Conservation (phyloP, 2,888 invertebrate genomes). For the Microchrysa polita region DNA sequence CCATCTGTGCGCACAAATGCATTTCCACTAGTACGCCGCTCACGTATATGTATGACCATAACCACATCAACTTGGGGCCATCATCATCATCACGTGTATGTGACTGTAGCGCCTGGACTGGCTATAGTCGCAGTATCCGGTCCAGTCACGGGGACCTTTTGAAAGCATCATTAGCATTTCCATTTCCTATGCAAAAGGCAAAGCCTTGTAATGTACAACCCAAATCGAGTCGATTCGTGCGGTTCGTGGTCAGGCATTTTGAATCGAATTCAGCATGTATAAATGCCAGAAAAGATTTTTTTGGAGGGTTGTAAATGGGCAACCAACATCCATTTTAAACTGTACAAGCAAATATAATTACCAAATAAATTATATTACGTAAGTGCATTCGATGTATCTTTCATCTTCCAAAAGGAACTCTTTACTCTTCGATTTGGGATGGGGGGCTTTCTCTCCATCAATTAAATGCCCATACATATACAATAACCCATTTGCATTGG, state of each 20-base stretch:
- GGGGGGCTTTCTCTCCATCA: not conserved
- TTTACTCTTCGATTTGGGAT: conserved; percentile 30
- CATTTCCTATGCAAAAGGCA: conserved; percentile 41
- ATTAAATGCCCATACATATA: too few species aligned
- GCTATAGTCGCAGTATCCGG: conserved; percentile 15
- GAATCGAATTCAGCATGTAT: not conserved
- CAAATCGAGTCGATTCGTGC: conserved; percentile 16
- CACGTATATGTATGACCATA: too few species aligned
- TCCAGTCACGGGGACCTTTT: conserved; percentile 32
- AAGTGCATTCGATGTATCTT: conserved; percentile 10
- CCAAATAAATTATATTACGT: conserved; percentile 34
- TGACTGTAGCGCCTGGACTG: conserved; percentile 29
- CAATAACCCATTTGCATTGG: too few species aligned
- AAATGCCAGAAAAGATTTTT: conserved; percentile 21
- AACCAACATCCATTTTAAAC: conserved; percentile 17
- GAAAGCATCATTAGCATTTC: conserved; percentile 42
- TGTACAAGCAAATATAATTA: conserved; percentile 18
- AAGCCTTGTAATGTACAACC: too few species aligned
- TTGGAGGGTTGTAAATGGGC: conserved; percentile 21
- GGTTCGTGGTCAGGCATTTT: conserved; percentile 28
- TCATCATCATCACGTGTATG: not conserved
- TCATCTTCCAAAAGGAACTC: too few species aligned
- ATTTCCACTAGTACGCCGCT: not conserved
- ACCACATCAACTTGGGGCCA: too few species aligned
- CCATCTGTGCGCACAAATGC: conserved; percentile 11